Evolutionary conservation across 1,140 invertebrate species (phyloP).

Genomic region (Cherax quadricarinatus): DNA sequence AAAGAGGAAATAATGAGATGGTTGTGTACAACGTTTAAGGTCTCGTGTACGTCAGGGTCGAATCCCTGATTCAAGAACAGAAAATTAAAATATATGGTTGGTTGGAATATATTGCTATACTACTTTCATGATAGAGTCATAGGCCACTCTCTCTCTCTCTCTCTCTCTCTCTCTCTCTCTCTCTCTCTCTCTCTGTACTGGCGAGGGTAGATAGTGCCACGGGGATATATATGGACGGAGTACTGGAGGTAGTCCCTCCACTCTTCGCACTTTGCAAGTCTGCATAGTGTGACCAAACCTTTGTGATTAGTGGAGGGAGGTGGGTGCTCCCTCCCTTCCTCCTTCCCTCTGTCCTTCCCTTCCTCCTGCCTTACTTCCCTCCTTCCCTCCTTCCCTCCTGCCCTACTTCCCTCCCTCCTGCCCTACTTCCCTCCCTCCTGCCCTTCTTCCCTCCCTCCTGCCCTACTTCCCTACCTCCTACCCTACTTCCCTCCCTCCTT

Average conservation of each 20-base stretch:
- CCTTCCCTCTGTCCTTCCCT: background rate
- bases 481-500: background rate
- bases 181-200: background rate
- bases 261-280: background rate
- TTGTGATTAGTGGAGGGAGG: background rate
- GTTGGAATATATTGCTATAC: too few relatives aligned
- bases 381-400: background rate
- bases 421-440: background rate
- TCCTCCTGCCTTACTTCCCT: background rate
- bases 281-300: background rate
- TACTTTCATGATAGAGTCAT: too few relatives aligned
- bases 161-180: conserved; percentile 31
- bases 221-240: too few relatives aligned
- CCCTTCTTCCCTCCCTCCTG: background rate
- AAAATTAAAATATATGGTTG: too few relatives aligned
- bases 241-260: background rate
- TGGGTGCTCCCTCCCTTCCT: background rate
- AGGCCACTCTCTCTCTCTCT: conserved; percentile 15
- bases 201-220: too few relatives aligned
- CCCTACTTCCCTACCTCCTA: background rate
- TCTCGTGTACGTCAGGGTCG: too few relatives aligned
- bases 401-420: background rate
- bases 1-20: too few relatives aligned
- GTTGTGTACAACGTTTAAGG: too few relatives aligned
- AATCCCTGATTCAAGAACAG: too few relatives aligned